Evolutionary conservation across 2,113 vertebrate species (phyloP).

Genomic region (Neolamprologus fasciatus): DNA sequence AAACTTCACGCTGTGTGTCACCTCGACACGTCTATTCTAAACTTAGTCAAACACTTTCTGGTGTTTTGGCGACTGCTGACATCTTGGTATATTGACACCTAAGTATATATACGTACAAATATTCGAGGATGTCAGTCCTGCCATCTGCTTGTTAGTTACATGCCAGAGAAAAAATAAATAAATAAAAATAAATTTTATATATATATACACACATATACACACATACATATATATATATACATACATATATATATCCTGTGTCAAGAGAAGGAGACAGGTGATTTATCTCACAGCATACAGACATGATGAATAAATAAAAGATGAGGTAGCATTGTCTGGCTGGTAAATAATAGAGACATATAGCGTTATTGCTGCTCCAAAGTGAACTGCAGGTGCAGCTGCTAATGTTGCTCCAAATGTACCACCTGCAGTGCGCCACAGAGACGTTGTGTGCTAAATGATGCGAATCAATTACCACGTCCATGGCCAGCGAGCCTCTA

Average conservation of each 20-base stretch:
- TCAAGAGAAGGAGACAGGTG: background rate
- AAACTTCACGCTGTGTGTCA: background rate
- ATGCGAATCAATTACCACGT: background rate
- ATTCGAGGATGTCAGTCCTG: background rate
- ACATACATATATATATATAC: background rate
- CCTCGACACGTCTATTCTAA: background rate
- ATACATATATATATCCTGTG: background rate
- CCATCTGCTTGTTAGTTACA: background rate
- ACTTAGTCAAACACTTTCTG: background rate
- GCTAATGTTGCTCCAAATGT: conserved; percentile 7
- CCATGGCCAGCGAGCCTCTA: background rate
- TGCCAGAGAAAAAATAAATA: background rate
- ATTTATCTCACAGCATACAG: background rate
- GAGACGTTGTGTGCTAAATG: conserved; percentile 22
- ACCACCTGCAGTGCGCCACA: conserved; percentile 26
- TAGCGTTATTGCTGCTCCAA: background rate
- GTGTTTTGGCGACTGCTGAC: background rate
- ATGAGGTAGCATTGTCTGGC: background rate
- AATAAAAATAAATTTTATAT: background rate
- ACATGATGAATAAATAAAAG: background rate
- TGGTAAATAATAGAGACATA: background rate
- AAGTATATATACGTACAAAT: background rate
- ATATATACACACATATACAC: background rate
- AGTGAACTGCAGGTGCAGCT: conserved; percentile 15
- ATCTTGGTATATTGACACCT: background rate